phyloP scores from a whole-genome alignment of 2,797 vertebrate species.

The Percopsis omiscomaycus region DNA sequence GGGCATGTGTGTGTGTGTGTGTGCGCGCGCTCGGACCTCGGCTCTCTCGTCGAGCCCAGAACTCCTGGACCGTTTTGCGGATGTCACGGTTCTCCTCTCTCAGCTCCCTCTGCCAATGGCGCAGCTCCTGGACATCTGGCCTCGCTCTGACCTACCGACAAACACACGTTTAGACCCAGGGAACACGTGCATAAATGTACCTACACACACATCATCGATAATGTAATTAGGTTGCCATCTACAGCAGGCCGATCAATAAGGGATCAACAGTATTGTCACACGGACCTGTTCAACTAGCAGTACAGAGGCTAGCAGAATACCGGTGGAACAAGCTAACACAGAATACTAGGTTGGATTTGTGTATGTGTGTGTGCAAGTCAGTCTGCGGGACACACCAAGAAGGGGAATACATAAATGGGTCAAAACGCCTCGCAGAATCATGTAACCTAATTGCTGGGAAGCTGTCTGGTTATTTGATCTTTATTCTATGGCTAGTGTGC shows the following conservation, averaged over 20 bases:
- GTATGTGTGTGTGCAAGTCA: background rate
- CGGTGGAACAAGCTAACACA: background rate
- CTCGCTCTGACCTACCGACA: conserved; percentile 78
- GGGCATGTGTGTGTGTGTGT: conserved; percentile 14
- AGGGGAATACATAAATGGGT: conserved; percentile 4
- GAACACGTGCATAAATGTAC: conserved; percentile 7
- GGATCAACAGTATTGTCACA: background rate
- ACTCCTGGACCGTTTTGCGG: conserved; percentile 71
- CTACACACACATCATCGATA: conserved; percentile 32
- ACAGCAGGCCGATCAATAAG: conserved; percentile 10
- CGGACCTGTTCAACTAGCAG: background rate
- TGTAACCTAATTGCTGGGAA: conserved; percentile 12
- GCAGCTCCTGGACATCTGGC: conserved; percentile 86
- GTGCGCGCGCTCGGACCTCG: conserved; percentile 73
- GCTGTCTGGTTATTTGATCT: conserved; percentile 9
- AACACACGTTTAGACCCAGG: background rate
- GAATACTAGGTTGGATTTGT: background rate
- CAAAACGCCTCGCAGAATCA: conserved; percentile 13
- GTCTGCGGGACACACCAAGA: background rate
- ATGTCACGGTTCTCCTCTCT: conserved; percentile 79
- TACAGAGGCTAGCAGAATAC: background rate
- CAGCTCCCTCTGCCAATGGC: conserved; percentile 87
- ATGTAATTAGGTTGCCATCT: conserved; percentile 13
- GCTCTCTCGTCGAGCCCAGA: conserved; percentile 84
- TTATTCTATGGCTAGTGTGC: conserved; percentile 7